Conservation (phyloP, 2,797 vertebrate genomes). For the Emydoidea blandingii region DNA sequence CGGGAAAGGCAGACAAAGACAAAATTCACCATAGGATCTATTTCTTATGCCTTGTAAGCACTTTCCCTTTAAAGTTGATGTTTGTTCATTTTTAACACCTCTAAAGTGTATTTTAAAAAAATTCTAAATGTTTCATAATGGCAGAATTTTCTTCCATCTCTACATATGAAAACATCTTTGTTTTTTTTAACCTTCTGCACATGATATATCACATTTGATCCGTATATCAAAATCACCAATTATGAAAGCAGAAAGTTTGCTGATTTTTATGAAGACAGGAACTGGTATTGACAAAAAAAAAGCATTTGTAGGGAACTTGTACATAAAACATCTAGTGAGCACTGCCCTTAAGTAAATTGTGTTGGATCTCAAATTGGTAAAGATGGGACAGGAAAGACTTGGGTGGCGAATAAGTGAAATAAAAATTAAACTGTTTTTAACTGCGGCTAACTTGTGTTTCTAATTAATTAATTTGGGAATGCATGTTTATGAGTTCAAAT, state of each 20-base stretch:
- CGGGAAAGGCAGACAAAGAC: not conserved
- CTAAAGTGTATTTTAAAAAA: not conserved
- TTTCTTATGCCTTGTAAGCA: not conserved
- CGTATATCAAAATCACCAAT: constrained; percentile 48
- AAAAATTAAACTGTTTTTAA: constrained; percentile 55
- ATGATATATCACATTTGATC: constrained; percentile 51
- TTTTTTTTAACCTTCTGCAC: constrained; percentile 53
- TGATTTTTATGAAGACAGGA: constrained; percentile 60
- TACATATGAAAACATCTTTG: constrained; percentile 48
- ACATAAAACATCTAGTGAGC: constrained; percentile 50
- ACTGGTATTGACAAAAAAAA: constrained; percentile 31
- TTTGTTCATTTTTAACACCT: constrained; percentile 40
- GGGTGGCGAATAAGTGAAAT: constrained; percentile 67
- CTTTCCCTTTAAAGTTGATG: not conserved
- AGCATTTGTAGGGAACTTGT: constrained; percentile 13
- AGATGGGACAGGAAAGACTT: constrained; percentile 60
- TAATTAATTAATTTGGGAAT: constrained; percentile 74
- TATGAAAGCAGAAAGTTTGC: constrained; percentile 53
- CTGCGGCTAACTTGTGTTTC: constrained; percentile 74
- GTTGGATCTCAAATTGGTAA: constrained; percentile 64
- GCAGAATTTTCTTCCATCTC: constrained; percentile 12
- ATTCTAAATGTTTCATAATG: constrained; percentile 12
- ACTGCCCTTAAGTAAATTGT: constrained; percentile 53
- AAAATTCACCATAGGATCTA: not conserved
- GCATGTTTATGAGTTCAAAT: constrained; percentile 70